Percentiles rank a stretch among this genome's conserved stretches.
These are phyloP conservation scores for Menidia beryllina DNA, from an alignment of 2,113 vertebrate species.

Conservation along the genomic window DNA sequence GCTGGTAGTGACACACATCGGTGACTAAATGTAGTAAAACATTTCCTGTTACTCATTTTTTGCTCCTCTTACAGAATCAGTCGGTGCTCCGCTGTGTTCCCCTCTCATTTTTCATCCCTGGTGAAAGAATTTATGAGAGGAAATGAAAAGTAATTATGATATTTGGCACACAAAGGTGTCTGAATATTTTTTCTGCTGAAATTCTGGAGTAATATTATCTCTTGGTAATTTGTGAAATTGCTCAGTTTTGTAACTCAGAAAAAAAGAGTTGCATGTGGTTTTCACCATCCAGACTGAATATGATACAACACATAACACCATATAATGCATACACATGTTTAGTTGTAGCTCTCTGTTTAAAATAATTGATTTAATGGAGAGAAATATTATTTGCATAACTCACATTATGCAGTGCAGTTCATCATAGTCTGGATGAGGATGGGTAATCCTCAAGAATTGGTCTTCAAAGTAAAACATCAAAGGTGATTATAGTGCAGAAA, in stretches of 20 bases:
- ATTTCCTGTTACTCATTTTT: conserved; percentile 12
- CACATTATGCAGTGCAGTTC: neutral
- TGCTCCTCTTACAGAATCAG: neutral
- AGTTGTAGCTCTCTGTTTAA: too few species aligned
- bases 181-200: neutral
- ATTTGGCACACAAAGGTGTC: neutral
- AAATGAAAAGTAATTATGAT: conserved; percentile 4
- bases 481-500: too few species aligned
- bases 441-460: neutral
- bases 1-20: conserved; percentile 18
- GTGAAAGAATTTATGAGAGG: neutral
- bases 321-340: too few species aligned
- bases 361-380: neutral
- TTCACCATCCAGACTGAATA: neutral
- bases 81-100: neutral
- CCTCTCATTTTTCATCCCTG: neutral
- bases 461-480: neutral
- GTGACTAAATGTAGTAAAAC: conserved; percentile 11
- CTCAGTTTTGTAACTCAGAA: too few species aligned
- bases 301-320: too few species aligned
- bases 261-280: neutral
- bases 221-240: neutral
- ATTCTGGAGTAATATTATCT: neutral
- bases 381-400: neutral
- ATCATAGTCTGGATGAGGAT: neutral